These are phyloP conservation scores for Platorchestia sp. DNA, from an alignment of 1,140 invertebrate genomes.

Conservation along the genomic window DNA sequence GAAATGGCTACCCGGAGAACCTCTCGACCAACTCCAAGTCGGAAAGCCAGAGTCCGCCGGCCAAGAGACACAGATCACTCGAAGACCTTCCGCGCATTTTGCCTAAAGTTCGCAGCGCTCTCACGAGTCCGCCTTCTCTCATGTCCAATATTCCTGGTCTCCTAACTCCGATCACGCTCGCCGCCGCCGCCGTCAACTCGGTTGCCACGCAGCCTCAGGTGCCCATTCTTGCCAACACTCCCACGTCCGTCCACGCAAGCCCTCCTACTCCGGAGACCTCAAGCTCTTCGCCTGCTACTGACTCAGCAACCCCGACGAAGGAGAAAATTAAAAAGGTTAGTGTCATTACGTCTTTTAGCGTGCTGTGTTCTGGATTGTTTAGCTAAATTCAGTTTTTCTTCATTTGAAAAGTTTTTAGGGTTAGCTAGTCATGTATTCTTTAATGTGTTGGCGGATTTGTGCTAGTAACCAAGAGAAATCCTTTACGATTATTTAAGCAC, in stretches of 20 bases:
- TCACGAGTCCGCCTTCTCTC: conserved; percentile 62
- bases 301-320: conserved; percentile 60
- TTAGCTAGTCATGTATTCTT: too few species aligned
- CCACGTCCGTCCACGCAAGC: conserved; percentile 60
- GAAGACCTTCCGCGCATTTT: conserved; percentile 66
- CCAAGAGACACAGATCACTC: conserved; percentile 62
- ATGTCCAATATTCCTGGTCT: conserved; percentile 65
- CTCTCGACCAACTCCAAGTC: conserved; percentile 58
- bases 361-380: neutral
- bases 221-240: conserved; percentile 57
- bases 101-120: conserved; percentile 64
- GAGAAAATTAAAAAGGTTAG: conserved; percentile 63
- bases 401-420: too few species aligned
- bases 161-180: conserved; percentile 67
- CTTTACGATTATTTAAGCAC: neutral
- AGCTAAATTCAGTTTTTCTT: too few species aligned
- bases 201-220: conserved; percentile 64
- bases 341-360: neutral
- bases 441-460: too few species aligned
- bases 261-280: conserved; percentile 65
- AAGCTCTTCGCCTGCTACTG: conserved; percentile 61
- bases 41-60: conserved; percentile 62
- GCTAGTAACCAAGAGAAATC: neutral
- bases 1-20: conserved; percentile 57
- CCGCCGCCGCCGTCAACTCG: conserved; percentile 66